A percentile compares a stretch with the other conserved stretches of the same genome.
Evolutionary conservation across 2,888 invertebrate genomes (phyloP).

Genomic region (Parnassius glacialis): DNA sequence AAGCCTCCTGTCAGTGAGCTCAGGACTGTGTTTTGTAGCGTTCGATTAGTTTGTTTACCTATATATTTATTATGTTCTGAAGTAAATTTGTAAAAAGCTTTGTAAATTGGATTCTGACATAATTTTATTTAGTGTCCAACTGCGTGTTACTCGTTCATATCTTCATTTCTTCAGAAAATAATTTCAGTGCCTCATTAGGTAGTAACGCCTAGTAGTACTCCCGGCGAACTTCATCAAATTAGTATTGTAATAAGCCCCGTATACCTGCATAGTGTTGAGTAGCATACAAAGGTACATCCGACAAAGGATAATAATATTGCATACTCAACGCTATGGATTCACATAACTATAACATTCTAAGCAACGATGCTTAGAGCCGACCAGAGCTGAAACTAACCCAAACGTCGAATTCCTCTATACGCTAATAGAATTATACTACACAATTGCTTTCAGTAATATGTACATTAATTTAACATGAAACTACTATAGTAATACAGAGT

Average conservation of each 20-base stretch:
- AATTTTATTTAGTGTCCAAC: no score
- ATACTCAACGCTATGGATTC: conserved; percentile 25
- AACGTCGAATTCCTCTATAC: conserved; percentile 8
- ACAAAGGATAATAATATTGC: conserved; percentile 33
- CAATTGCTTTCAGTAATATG: background rate
- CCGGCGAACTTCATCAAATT: background rate
- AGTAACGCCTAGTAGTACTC: background rate
- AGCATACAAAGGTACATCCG: conserved; percentile 30
- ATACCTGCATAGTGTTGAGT: conserved; percentile 19
- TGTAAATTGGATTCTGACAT: no score
- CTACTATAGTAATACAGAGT: no score
- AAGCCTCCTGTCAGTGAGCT: no score
- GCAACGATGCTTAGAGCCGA: conserved; percentile 20
- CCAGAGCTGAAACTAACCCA: conserved; percentile 7
- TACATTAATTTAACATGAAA: background rate
- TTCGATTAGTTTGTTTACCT: no score
- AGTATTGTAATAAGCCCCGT: conserved; percentile 18
- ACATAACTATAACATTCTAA: conserved; percentile 24
- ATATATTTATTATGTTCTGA: no score
- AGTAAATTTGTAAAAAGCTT: no score
- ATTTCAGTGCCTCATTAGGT: background rate
- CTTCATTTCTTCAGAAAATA: background rate
- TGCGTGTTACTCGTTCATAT: no score
- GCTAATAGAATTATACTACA: conserved; percentile 3
- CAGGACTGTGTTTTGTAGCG: no score